A percentile compares a stretch with the other conserved stretches of the same genome.
phyloP scores from a whole-genome alignment of 2,113 vertebrate genomes.

The Macaca mulatta region DNA sequence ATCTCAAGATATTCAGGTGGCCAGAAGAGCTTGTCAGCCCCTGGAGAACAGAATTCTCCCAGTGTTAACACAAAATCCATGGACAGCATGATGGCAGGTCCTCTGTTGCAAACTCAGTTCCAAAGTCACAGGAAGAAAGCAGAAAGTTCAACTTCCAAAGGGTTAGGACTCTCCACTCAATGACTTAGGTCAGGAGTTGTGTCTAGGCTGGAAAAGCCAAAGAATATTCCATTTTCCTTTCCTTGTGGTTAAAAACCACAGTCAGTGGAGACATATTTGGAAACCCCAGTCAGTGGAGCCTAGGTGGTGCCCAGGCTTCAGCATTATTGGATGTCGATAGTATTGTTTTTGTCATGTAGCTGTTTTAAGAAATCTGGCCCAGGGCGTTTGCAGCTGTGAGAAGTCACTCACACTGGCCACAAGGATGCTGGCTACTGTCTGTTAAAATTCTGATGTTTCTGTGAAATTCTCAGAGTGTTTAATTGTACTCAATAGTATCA shows the following conservation, averaged over 20 bases:
- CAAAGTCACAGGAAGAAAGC: not conserved
- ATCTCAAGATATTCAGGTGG: slow-evolving; percentile 55
- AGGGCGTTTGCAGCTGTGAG: slow-evolving; percentile 70
- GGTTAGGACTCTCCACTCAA: not conserved
- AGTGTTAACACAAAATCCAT: not conserved
- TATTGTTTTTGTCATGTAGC: slow-evolving; percentile 58
- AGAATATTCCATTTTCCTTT: slow-evolving; percentile 71
- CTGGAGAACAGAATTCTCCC: slow-evolving; percentile 5
- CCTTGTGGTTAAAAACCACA: slow-evolving; percentile 44
- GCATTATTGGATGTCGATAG: slow-evolving; percentile 44
- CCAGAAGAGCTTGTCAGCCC: slow-evolving; percentile 28
- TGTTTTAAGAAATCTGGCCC: slow-evolving; percentile 64
- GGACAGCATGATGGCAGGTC: not conserved
- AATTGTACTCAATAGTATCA: slow-evolving; percentile 73
- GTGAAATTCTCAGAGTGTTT: slow-evolving; percentile 86
- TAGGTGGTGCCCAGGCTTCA: slow-evolving; percentile 50
- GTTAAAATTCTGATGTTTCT: slow-evolving; percentile 84
- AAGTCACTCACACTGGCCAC: slow-evolving; percentile 71
- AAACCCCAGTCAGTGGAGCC: slow-evolving; percentile 40
- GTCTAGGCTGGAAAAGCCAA: slow-evolving; percentile 45
- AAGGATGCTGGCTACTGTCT: slow-evolving; percentile 76
- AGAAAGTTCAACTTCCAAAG: not conserved
- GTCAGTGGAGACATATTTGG: slow-evolving; percentile 27
- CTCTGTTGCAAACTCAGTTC: slow-evolving; percentile 31
- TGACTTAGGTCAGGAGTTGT: slow-evolving; percentile 44